Conservation (phyloP, 2,888 invertebrate species). For the Tupiocoris notatus region DNA sequence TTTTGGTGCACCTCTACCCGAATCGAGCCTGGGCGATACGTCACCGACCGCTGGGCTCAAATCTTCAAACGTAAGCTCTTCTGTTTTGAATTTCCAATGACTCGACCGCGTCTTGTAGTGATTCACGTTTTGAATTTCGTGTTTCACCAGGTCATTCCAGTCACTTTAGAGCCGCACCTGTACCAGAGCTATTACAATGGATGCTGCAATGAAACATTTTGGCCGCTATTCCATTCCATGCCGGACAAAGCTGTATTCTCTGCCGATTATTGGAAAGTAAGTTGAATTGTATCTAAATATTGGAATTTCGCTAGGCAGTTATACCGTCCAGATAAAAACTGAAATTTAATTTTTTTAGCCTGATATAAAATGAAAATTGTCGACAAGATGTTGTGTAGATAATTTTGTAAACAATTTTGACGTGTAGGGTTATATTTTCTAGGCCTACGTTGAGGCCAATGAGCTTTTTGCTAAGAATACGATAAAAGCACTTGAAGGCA, state of each 20-base stretch:
- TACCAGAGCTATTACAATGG: conserved; percentile 90
- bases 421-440: conserved; percentile 51
- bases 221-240: conserved; percentile 92
- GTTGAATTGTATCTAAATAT: background rate
- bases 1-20: conserved; percentile 75
- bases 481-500: conserved; percentile 61
- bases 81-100: no score
- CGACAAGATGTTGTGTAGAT: no score
- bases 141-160: conserved; percentile 70
- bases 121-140: background rate
- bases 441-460: conserved; percentile 75
- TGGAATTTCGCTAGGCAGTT: no score
- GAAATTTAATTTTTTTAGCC: no score
- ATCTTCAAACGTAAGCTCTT: conserved; percentile 69
- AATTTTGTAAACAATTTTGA: no score
- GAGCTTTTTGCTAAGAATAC: conserved; percentile 80
- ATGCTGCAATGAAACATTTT: conserved; percentile 87
- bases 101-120: background rate
- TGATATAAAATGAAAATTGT: no score
- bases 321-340: no score
- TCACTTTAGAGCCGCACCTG: conserved; percentile 69
- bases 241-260: conserved; percentile 82
- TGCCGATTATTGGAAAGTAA: conserved; percentile 70
- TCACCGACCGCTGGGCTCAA: conserved; percentile 83
- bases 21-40: conserved; percentile 80